Evolutionary conservation across 2,113 vertebrate species (phyloP), one percentile per base, ranked within the genome.

Genomic region (Python bivittatus): DNA sequence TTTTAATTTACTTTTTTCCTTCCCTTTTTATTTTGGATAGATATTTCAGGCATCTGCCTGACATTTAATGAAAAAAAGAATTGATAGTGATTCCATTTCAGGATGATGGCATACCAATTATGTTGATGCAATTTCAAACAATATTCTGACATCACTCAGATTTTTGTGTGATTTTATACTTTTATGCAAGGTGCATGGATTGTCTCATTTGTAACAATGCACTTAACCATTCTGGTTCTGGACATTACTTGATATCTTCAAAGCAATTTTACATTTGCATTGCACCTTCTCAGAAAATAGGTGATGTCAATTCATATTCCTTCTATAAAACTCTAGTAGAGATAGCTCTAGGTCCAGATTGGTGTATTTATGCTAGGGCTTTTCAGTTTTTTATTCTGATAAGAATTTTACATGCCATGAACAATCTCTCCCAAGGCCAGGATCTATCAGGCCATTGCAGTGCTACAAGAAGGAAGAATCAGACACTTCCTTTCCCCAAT

Each of bases 31-130:
- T 84, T 92, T 85, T 3, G 0, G 56, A 53, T 58, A 90, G 60
- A 86, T 89, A 27, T 11, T 94, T 93, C 91, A 60, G 44, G 56
- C 68, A 22, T 92, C 60, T 29, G 0, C n/a, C 90, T 88, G 72
- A 22, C 23, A 44, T 38, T 38, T 3, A 23, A 13, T 42, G 56
- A 25, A 60, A 64, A 29, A 1, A 9, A 22, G 60, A 85, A 91
- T 86, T 0, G 54, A 57, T 15, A 87, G 53, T 90, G 86, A 88
- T 91, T 42, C 60, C 88, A 25, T 88, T 79, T 88, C 42, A 79
- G 92, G 94, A 0, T 38, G 68, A 93, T 42, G 42, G 88, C 23
- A 56, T 84, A 52, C 0, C 58, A 54, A 79, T n/a, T 48, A 4
- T 84, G 15, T 60, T 60, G 23, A 84, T 17, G 42, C 54, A 48